Evolutionary conservation across 1,140 invertebrate species (phyloP).

Genomic region (Macrobrachium rosenbergii): DNA sequence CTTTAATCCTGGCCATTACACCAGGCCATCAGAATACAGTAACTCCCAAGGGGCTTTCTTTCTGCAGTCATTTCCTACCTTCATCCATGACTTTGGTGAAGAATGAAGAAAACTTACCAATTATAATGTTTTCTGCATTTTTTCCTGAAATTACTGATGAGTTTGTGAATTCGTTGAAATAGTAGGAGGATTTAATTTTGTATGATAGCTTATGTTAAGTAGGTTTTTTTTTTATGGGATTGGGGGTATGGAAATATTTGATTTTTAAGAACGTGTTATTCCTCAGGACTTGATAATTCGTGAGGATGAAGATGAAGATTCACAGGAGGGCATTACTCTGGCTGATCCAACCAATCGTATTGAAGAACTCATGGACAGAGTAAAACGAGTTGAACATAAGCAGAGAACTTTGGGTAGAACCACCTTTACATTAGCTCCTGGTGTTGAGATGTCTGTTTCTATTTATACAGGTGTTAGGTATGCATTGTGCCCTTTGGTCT

Average conservation of each 20-base stretch:
- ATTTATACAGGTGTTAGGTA: constrained; percentile 70
- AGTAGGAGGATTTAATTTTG: background rate
- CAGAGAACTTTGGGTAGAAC: constrained; percentile 70
- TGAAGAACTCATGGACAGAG: constrained; percentile 71
- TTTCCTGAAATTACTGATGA: too few species aligned
- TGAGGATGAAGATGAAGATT: constrained; percentile 36
- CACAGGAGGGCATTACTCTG: constrained; percentile 60
- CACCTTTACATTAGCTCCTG: constrained; percentile 70
- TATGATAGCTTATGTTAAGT: background rate
- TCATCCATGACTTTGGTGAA: too few species aligned
- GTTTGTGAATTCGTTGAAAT: too few species aligned
- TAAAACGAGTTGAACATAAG: constrained; percentile 71
- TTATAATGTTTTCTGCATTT: too few species aligned
- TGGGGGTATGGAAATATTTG: background rate
- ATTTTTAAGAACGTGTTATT: background rate
- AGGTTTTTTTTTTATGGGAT: background rate
- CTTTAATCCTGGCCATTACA: too few species aligned
- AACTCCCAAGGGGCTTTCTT: too few species aligned
- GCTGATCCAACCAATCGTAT: constrained; percentile 69
- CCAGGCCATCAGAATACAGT: too few species aligned
- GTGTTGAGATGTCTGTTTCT: constrained; percentile 71
- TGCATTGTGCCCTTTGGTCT: background rate
- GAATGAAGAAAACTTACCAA: too few species aligned
- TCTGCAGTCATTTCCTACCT: too few species aligned
- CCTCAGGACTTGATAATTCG: constrained; percentile 34